Conservation (phyloP, 35 echinoderm and acorn worm genomes). For the Diadema setosum region DNA sequence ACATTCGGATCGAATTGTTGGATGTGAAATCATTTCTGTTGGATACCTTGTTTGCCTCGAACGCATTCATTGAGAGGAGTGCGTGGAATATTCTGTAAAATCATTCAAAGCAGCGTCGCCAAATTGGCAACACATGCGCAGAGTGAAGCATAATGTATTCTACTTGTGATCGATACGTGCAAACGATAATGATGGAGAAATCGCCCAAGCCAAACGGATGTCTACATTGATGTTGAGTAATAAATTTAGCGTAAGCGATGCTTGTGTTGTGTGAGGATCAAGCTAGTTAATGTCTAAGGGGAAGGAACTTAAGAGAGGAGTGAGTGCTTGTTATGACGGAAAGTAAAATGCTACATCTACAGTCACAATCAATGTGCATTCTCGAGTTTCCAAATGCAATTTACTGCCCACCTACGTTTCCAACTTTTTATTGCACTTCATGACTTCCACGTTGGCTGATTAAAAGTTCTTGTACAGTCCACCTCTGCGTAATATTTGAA, state of each 20-base stretch:
- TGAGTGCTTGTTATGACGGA: background rate
- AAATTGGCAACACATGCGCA: too few species aligned
- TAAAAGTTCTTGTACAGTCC: conserved; percentile 26
- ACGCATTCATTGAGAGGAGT: too few species aligned
- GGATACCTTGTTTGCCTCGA: background rate
- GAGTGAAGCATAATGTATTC: background rate
- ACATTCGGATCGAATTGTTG: background rate
- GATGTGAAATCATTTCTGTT: background rate
- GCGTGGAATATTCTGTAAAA: too few species aligned
- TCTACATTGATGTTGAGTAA: background rate
- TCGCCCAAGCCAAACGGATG: background rate
- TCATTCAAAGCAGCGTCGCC: too few species aligned
- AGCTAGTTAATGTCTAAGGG: background rate
- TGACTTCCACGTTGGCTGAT: conserved; percentile 18
- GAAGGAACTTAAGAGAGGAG: background rate
- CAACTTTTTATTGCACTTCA: background rate
- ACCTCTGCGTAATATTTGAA: background rate
- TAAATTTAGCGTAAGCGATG: background rate
- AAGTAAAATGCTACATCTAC: background rate
- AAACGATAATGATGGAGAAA: background rate
- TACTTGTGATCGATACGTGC: background rate
- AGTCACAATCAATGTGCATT: background rate
- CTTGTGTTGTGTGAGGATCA: background rate
- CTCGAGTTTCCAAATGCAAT: background rate
- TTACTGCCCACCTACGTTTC: conserved; percentile 4